Base-by-base conservation (phyloP, 2,888 invertebrate genomes). In the Cantharis nigra region DNA sequence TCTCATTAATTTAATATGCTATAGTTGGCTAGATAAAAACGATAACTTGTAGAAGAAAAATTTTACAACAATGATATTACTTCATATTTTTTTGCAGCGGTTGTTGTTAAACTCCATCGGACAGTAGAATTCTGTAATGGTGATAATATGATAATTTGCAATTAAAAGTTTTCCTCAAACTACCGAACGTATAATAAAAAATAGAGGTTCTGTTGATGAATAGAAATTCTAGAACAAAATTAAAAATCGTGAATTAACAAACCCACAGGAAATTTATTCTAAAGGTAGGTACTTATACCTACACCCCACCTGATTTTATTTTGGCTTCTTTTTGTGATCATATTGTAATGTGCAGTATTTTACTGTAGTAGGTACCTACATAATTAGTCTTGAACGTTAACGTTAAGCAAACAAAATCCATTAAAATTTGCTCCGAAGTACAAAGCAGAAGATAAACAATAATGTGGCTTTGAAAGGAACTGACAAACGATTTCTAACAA, bases 1-100 rank as follows among this genome's bases (percentile, higher is more conserved):
- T 49, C 72, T 73, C 72, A 28, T 73, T 73, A 73, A 73, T 73
- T 65, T 73, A 67, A 73, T 67, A 33, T 70, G 49, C 67, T 69
- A 14, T 63, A 28, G 28, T 67, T 13, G 20, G 9, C 65, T 65
- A 33, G 33, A 49, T 49, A 9, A 67, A 67, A 23, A 26, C 65
- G 18, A 67, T 67, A 26, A 67, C 20, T n/a, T 67, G 49, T 62
- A 73, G 69, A 69, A 23, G 49, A 67, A 26, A 73, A 73, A 69
- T 73, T 26, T 69, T 67, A 69, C 33, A 16, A 1, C 16, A 65
- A 49, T 62, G 69, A 13, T 62, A 73, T 67, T 67, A 67, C 23
- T 1, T 26, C 33, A n/a, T 3, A 49, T 49, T 49, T 49, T 49
- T 49, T 49, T 49, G 7, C 49, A 7, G 0, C 13, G 49, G n/a